Percentiles rank a stretch among this genome's conserved stretches.
phyloP scores from a whole-genome alignment of 2,113 vertebrate species.

The Andinoacara biseriatus region DNA sequence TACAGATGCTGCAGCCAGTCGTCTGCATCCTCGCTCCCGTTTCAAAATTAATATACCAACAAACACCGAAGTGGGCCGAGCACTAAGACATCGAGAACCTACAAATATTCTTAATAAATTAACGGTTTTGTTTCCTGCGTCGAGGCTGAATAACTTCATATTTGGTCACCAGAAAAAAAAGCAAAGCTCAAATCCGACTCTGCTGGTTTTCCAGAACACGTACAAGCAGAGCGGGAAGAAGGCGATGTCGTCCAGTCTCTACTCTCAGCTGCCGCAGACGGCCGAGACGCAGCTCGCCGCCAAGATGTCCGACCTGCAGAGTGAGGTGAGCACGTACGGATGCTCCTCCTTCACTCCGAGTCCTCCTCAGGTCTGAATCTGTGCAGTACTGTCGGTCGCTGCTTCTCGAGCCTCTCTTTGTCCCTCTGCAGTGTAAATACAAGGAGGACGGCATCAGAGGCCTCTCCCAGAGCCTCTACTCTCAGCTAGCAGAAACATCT shows the following conservation, averaged over 20 bases:
- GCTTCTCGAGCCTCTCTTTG: not conserved
- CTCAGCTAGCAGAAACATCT: conserved; percentile 47
- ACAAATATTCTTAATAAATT: not conserved
- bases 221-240: conserved; percentile 65
- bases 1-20: not conserved
- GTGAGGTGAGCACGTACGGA: conserved; percentile 53
- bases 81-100: accelerated
- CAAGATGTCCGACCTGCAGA: conserved; percentile 72
- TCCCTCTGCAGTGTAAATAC: conserved; percentile 63
- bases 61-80: not conserved
- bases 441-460: conserved; percentile 49
- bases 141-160: not conserved
- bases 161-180: not conserved
- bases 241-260: conserved; percentile 61
- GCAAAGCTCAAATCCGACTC: not conserved
- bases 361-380: accelerated
- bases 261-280: conserved; percentile 75
- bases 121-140: too few species aligned
- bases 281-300: conserved; percentile 70
- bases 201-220: conserved; percentile 50
- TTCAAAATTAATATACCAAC: not conserved
- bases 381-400: not conserved
- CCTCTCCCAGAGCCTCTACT: conserved; percentile 58
- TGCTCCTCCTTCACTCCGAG: accelerated
- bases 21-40: not conserved